Evolutionary conservation across 2,888 invertebrate species (phyloP), one percentile per base, ranked within the genome.

Genomic region (Clivina fossor): DNA sequence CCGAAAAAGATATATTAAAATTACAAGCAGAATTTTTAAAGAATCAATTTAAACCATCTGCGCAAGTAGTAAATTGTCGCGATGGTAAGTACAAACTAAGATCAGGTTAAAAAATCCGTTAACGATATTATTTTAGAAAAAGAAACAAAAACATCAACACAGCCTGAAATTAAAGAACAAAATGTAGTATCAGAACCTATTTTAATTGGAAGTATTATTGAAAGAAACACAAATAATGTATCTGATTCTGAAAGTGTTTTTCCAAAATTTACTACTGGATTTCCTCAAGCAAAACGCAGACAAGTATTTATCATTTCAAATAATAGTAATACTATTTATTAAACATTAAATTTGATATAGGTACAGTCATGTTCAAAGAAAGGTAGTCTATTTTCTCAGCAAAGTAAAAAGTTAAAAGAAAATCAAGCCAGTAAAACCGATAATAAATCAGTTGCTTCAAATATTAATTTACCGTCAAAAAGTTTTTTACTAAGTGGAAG

Each of bases 1-100:
- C 78, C 33, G 89, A 90, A 64, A 84, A 86, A 11, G 89, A 90
- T 66, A 77, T 90, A 28, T 74, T 90, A 15, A 80, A 78, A 55
- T 81, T 88, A 80, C 88, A 90, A 68, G 80, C 84, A 63, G 84
- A 86, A 60, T 90, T 85, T 68, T 69, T 84, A 15, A 75, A 70
- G 32, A 77, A 83, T 61, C 80, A 79, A 58, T 71, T 61, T 48
- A 75, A 79, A 57, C 82, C 86, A 2, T 80, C 88, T 0, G 87
- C 85, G 0, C 80, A 80, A 66, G 77, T 84, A 9, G 73, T 80
- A 57, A 75, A 79, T 8, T 59, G 53, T 49, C 49, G 60, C 13
- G 35, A 40, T 53, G 22, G 48, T 56, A 44, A 30, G 56, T 46
- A 3, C 8, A 18, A 4, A 32, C 11, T 20, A 24, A 7, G 9